These are phyloP conservation scores for Cossypha caffra DNA, from an alignment of 2,797 vertebrate species.

Conservation along the genomic window DNA sequence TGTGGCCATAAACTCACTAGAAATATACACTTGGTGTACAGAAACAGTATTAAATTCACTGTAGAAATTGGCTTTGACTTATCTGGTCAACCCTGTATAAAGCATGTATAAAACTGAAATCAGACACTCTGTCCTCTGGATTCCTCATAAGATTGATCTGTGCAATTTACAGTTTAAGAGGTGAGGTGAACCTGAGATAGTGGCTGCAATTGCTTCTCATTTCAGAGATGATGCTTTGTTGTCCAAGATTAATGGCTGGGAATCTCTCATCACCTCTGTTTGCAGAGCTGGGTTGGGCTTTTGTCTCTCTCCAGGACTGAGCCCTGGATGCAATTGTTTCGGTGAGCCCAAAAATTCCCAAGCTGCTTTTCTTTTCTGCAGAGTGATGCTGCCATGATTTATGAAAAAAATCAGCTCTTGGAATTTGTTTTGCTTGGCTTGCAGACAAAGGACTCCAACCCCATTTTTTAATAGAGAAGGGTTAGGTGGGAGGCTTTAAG, in stretches of 20 bases:
- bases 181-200: background rate
- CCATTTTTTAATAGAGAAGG: conserved; percentile 11
- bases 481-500: conserved; percentile 6
- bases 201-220: background rate
- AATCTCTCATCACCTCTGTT: background rate
- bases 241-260: conserved; percentile 34
- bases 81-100: background rate
- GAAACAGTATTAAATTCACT: background rate
- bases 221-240: conserved; percentile 31
- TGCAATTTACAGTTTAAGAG: background rate
- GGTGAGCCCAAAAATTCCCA: conserved; percentile 52
- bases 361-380: conserved; percentile 45
- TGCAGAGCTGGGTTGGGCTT: background rate
- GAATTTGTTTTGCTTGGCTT: conserved; percentile 23
- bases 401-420: background rate
- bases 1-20: background rate
- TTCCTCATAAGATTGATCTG: background rate
- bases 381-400: conserved; percentile 18
- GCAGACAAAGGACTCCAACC: background rate
- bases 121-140: background rate
- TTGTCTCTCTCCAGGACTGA: background rate
- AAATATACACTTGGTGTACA: background rate
- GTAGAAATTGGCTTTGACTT: background rate
- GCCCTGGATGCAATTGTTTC: background rate
- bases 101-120: background rate